Evolutionary conservation across 2,113 vertebrate species (phyloP).

Genomic region (Lagopus leucura): DNA sequence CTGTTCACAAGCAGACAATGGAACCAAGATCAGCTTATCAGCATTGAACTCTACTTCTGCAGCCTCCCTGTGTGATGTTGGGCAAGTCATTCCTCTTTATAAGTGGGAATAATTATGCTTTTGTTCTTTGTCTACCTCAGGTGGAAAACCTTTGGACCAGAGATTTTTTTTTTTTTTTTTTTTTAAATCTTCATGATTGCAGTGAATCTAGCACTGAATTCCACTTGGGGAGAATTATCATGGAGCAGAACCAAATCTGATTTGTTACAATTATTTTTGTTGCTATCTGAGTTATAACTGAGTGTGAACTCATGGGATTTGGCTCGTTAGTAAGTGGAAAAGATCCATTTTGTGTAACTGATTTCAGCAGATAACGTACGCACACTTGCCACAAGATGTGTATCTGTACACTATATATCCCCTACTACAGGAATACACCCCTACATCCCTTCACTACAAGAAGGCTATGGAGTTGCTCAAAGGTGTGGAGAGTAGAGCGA

Average conservation of each 20-base stretch:
- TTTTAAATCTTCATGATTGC: background rate
- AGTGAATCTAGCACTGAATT: background rate
- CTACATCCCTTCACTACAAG: background rate
- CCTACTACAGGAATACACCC: too few species aligned
- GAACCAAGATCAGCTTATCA: background rate
- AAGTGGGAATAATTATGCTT: background rate
- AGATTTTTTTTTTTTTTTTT: background rate
- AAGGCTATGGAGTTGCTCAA: background rate
- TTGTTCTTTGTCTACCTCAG: background rate
- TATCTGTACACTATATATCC: background rate
- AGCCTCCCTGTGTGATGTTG: background rate
- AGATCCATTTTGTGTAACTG: background rate
- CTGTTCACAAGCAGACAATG: background rate
- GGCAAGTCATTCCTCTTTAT: background rate
- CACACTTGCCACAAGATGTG: background rate
- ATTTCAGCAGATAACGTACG: background rate
- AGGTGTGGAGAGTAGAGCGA: background rate
- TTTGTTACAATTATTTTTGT: background rate
- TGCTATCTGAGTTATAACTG: background rate
- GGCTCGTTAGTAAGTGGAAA: background rate
- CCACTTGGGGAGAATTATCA: background rate
- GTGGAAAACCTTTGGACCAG: background rate
- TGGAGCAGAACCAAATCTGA: background rate
- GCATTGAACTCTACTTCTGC: background rate
- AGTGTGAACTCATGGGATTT: background rate